Evolutionary conservation across 2,888 invertebrate species (phyloP), one percentile per base, ranked within the genome.

Genomic region (Ophion costatus): DNA sequence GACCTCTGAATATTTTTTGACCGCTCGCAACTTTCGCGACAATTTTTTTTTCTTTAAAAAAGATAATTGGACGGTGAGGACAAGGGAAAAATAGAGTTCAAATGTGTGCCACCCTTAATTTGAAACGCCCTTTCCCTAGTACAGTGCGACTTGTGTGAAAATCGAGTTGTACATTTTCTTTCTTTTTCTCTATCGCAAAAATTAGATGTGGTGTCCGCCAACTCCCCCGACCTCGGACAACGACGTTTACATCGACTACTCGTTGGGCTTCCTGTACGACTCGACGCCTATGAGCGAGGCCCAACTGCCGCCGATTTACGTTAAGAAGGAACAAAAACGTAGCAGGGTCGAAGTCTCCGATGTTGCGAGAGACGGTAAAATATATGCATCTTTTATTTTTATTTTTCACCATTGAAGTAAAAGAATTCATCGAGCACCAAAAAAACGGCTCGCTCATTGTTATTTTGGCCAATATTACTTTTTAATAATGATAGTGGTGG

Each of bases 151-250:
- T 7, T 38, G 38, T 22, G 11, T 64, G 59, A 45, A 33, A 29
- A 38, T 63, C 9, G 20, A 56, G 22, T 56, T n/a, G 20, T 74
- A 61, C 20, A 24, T 33, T 38, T 56, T 64, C 42, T 42, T 69
- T 80, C 63, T 38, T 33, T 73, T 57, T 11, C 51, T 42, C 70
- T 38, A 3, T 51, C 3, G 5, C 63, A 33, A 63, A 82, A 88
- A 91, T 89, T 94, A 99, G 98, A 96, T 98, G 95, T 99, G 99
- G 99, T 96, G 98, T 89, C 99, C 99, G 78, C 99, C 99, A 81
- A 99, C 99, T 24, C 99, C 99, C 82, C 99, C 99, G 14, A 96
- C 97, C 93, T 97, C 98, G 93, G 98, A 98, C 91, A 96, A 97
- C 92, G 99, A 99, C 94, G 95, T 98, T 81, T 98, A 98, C 95